Evolutionary conservation across 2,113 vertebrate species (phyloP), one percentile per base, ranked within the genome.

Genomic region (Notarius quadriscutis): DNA sequence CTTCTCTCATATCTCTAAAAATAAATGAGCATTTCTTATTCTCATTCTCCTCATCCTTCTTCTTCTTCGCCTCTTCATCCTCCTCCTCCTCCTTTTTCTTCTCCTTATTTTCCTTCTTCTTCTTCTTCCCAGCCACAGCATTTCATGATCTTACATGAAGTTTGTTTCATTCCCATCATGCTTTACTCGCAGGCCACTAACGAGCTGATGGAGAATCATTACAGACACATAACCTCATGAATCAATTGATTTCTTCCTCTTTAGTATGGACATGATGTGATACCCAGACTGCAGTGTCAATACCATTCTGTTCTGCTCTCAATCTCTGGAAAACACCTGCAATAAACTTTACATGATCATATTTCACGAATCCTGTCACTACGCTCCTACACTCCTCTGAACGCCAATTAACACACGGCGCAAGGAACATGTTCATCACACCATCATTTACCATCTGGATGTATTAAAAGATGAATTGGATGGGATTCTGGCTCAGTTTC

Each of bases 211-310:
- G 4, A 48, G 53, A 72, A 81, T 72, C 65, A 20, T 80, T 87
- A 30, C 8, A 72, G 4, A 58, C 55, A 50, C 51, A 30, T 25
- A 60, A 20, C 14, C 78, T 77, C 85, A 82, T 87, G 57, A 81
- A 87, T 87, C 85, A 81, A 81, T 82, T 60, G 85, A 87, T 72
- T 60, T 27, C 22, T 53, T 72, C 55, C 53, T 81, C 55, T 71
- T 81, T 81, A 62, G 25, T 27, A 81, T 51, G 85, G 78, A 60
- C 78, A 30, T 30, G 78, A 34, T 20, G 65, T 12, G 15, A 72
- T 58, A 41, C 22, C 30, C 7, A 14, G 62, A 27, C 81, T n/a
- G 53, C 9, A 17, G 65, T 9, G 53, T 87, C 78, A 25, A 87
- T 87, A 50, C 11, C 8, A 20, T 50, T 80, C 51, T 41, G 15